These are phyloP conservation scores for Apamea crenata DNA, from an alignment of 2,888 invertebrate species.

Conservation along the genomic window DNA sequence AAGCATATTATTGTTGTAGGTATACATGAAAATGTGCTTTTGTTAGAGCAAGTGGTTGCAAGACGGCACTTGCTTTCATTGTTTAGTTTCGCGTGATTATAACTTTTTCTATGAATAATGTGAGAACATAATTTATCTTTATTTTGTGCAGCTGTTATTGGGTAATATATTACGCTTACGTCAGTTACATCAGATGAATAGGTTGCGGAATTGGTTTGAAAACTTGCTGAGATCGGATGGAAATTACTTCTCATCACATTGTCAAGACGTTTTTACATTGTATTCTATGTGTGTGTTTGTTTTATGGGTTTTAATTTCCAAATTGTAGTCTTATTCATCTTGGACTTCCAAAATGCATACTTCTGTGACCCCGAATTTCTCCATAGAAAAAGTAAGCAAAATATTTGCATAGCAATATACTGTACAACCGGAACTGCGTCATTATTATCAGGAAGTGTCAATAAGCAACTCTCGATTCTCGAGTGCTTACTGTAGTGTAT, in stretches of 20 bases:
- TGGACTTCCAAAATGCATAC: not conserved
- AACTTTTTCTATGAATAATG: conserved; percentile 13
- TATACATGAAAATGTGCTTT: not conserved
- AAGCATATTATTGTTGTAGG: not conserved
- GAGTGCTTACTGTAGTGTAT: conserved; percentile 29
- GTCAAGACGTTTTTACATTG: not conserved
- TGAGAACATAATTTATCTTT: conserved; percentile 3
- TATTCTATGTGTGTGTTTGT: not conserved
- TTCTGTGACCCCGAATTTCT: conserved; percentile 15
- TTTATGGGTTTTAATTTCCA: not conserved
- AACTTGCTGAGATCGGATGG: not conserved
- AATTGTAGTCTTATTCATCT: not conserved
- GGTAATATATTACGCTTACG: conserved; percentile 1
- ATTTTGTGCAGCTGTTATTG: conserved; percentile 17
- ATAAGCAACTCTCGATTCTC: conserved; percentile 56
- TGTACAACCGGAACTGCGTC: conserved; percentile 38
- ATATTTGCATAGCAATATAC: conserved; percentile 32
- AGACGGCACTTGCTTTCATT: not conserved
- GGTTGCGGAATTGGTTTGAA: conserved; percentile 2
- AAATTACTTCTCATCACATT: not conserved
- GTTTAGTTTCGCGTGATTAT: conserved; percentile 12
- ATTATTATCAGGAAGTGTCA: conserved; percentile 58
- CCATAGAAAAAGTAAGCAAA: not conserved
- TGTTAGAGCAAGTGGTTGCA: not conserved
- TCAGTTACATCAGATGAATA: conserved; percentile 2